Evolutionary conservation across 2,113 vertebrate genomes (phyloP), one percentile per base, ranked within the genome.

Genomic region (Tinamus guttatus): DNA sequence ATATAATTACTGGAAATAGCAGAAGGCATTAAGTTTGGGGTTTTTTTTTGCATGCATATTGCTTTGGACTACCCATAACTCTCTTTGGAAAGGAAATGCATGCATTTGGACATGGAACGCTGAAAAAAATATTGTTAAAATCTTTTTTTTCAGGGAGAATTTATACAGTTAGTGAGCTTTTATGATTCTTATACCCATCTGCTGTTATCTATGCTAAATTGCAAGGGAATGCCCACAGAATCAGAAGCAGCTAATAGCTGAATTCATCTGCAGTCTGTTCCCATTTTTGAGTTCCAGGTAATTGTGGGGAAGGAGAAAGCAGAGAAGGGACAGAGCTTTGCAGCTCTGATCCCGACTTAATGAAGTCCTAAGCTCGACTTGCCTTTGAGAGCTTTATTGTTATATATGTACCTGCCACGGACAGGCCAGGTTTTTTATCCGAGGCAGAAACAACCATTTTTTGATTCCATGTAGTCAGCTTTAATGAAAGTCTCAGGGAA

Each of bases 131-230:
- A 22, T 3, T 81, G 58, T 54, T 24, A 54, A 80, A 76, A 9
- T 40, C 43, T 6, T 47, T 40, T 80, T 93, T 64, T 69, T 75
- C 54, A 7, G 56, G 13, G 49, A 40, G 63, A 69, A 85, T 81
- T 85, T 70, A 43, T 77, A 54, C n/a, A 9, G 36, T 58, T 65
- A 34, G 76, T 10, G 64, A 70, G 82, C 43, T 36, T 81, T 17
- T 22, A 43, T 40, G 52, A 85, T 65, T 30, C 64, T 43, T 43
- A 45, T 27, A 64, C 51, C 87, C 91, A 81, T 90, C 69, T 89
- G 81, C 69, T 27, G 32, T 81, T 81, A 47, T 54, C 58, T 47
- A 6, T 5, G 4, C n/a, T 25, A 45, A 34, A 54, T 40, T 47
- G 58, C 64, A 65, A 34, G 70, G 91, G 56, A 45, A 65, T 54